Conservation (phyloP, 2,888 invertebrate genomes). For the Dastarcus helophoroides region DNA sequence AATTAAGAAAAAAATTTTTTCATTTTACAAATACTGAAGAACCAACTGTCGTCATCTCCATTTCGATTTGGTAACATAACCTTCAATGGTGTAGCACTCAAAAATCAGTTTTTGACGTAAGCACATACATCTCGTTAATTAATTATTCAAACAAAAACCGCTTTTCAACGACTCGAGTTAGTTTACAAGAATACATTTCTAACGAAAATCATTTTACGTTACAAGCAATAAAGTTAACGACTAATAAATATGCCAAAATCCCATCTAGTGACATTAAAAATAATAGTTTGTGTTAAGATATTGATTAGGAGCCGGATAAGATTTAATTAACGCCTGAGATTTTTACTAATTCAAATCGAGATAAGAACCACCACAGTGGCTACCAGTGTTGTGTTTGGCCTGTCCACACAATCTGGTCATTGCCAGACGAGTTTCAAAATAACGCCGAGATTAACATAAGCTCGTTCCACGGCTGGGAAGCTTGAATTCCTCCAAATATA, state of each 20-base stretch:
- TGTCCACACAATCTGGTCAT: conserved; percentile 9
- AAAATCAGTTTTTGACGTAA: too few relatives aligned
- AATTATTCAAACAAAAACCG: too few relatives aligned
- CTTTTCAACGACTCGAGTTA: too few relatives aligned
- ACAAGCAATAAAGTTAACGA: conserved; percentile 21
- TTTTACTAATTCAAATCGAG: conserved; percentile 28
- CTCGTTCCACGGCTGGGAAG: too few relatives aligned
- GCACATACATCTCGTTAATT: too few relatives aligned
- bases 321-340: conserved; percentile 28
- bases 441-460: conserved; percentile 14
- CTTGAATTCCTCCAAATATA: too few relatives aligned
- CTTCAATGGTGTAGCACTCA: too few relatives aligned
- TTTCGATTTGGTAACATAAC: too few relatives aligned
- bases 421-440: conserved; percentile 13
- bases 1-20: too few relatives aligned
- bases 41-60: too few relatives aligned
- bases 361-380: conserved; percentile 24
- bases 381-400: conserved; percentile 25
- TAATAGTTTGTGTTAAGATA: conserved; percentile 24
- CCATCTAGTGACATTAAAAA: conserved; percentile 23
- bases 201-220: conserved; percentile 15
- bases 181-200: conserved; percentile 11
- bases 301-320: conserved; percentile 25
- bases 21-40: too few relatives aligned
- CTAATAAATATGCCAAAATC: conserved; percentile 23